Evolutionary conservation across 2,888 invertebrate species (phyloP).

Genomic region (Dolichopus griseipennis): DNA sequence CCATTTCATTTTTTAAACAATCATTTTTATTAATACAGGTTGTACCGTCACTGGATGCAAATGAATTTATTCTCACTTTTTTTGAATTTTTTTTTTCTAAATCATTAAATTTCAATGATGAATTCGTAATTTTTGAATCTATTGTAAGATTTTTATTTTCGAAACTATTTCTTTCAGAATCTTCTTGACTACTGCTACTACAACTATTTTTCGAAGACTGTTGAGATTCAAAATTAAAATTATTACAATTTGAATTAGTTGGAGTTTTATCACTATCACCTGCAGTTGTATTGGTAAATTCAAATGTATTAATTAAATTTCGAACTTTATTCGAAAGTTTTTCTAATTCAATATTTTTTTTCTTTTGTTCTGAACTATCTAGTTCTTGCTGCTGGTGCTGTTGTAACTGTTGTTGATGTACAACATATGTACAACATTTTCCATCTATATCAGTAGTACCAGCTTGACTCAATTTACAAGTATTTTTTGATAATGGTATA

Average conservation of each 20-base stretch:
- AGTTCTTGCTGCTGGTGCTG: too few relatives aligned
- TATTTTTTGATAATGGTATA: conserved; percentile 39
- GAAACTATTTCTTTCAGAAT: neutral
- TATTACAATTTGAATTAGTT: conserved; percentile 21
- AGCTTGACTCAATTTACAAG: conserved; percentile 39
- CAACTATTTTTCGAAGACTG: conserved; percentile 16
- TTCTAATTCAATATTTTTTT: too few relatives aligned
- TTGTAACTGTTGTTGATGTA: conserved; percentile 17
- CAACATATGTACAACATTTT: conserved; percentile 30
- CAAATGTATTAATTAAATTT: neutral
- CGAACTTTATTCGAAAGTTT: neutral
- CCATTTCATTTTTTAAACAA: conserved; percentile 17
- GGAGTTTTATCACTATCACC: conserved; percentile 24
- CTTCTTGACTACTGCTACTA: neutral
- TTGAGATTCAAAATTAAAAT: conserved; percentile 20
- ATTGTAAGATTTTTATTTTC: neutral
- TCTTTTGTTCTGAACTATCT: too few relatives aligned
- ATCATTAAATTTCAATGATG: neutral
- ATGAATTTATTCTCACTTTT: neutral
- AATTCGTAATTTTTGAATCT: neutral
- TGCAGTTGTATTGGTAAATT: neutral
- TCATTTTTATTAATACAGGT: conserved; percentile 8
- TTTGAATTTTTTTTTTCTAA: neutral
- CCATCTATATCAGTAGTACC: conserved; percentile 38
- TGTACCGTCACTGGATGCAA: neutral